These are phyloP conservation scores for Gymnoscopelus braueri DNA, from an alignment of 2,797 vertebrate species.

Conservation along the genomic window DNA sequence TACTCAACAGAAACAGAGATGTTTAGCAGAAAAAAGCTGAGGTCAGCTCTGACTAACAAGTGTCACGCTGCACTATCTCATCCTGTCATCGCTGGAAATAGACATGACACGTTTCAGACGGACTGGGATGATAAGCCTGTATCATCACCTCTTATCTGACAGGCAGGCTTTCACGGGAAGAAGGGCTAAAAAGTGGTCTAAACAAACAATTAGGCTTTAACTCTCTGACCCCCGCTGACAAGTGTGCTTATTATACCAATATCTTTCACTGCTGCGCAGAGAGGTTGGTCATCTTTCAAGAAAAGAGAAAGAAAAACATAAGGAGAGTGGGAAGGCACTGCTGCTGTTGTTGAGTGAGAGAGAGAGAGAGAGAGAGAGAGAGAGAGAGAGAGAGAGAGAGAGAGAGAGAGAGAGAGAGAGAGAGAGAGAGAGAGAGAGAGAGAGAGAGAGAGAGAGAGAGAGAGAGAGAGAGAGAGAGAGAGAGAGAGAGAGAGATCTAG, in stretches of 20 bases:
- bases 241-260: conserved; percentile 33
- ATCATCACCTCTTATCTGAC: conserved; percentile 55
- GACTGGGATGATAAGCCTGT: conserved; percentile 21
- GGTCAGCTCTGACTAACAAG: conserved; percentile 22
- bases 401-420: conserved; percentile 10
- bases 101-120: conserved; percentile 53
- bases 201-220: conserved; percentile 38
- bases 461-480: conserved; percentile 21
- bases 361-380: conserved; percentile 1
- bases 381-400: conserved; percentile 16
- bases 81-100: conserved; percentile 63
- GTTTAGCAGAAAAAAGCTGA: conserved; percentile 23
- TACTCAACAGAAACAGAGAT: background rate
- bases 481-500: background rate
- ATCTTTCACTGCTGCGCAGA: background rate
- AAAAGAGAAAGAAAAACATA: background rate
- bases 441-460: conserved; percentile 3
- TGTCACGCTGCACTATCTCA: conserved; percentile 44
- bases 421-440: conserved; percentile 10
- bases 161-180: background rate
- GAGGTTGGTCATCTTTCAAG: conserved; percentile 12
- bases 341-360: background rate
- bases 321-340: conserved; percentile 17
- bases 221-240: conserved; percentile 34
- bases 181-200: conserved; percentile 30